phyloP scores from a whole-genome alignment of 2,113 vertebrate genomes.

The Typhlomys cinereus region DNA sequence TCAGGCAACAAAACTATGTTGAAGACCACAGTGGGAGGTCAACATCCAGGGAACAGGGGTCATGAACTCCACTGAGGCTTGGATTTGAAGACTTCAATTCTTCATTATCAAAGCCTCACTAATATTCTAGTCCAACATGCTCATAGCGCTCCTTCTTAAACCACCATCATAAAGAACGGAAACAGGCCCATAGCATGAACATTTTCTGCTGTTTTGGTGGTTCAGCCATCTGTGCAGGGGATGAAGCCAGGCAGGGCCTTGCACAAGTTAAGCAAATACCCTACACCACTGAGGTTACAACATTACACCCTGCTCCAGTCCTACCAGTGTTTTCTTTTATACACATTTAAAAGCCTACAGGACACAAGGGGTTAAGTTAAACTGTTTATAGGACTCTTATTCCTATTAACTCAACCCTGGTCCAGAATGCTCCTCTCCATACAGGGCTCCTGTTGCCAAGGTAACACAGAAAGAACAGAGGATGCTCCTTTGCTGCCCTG shows the following conservation, averaged over 20 bases:
- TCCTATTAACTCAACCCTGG: neutral
- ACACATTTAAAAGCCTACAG: neutral
- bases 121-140: neutral
- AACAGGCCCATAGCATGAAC: neutral
- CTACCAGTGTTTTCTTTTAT: neutral
- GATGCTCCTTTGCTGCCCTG: neutral
- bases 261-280: neutral
- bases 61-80: neutral
- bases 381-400: neutral
- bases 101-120: neutral
- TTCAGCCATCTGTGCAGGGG: too few relatives aligned
- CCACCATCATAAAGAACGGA: too few relatives aligned
- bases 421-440: neutral
- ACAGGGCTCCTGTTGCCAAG: neutral
- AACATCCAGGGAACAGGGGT: neutral
- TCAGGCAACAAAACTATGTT: neutral
- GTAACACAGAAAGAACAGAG: neutral
- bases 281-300: neutral
- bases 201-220: neutral
- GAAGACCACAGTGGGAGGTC: neutral
- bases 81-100: neutral
- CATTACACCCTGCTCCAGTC: neutral
- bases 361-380: neutral
- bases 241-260: neutral
- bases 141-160: neutral